These are phyloP conservation scores for Odocoileus virginianus DNA, from an alignment of 2,113 vertebrate genomes.

Conservation along the genomic window DNA sequence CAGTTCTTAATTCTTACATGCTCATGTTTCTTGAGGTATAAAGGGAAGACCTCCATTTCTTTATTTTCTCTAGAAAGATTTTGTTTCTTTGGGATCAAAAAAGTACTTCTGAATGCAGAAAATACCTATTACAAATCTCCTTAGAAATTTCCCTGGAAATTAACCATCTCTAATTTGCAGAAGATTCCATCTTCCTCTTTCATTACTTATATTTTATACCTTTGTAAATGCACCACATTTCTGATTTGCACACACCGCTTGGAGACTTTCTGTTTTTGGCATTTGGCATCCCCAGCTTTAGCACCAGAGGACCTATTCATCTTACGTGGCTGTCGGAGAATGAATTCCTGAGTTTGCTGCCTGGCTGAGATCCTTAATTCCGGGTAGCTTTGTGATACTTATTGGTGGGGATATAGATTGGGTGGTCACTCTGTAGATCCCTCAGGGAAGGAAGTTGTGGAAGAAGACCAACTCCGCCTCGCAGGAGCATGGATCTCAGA, in stretches of 20 bases:
- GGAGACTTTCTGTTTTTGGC: background rate
- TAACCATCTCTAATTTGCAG: background rate
- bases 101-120: background rate
- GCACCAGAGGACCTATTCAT: background rate
- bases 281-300: background rate
- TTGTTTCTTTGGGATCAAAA: background rate
- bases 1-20: background rate
- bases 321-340: background rate
- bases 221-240: background rate
- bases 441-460: background rate
- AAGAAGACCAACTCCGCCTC: background rate
- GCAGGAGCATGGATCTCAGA: background rate
- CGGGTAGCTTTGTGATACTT: background rate
- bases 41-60: background rate
- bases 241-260: background rate
- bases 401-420: background rate
- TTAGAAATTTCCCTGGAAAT: background rate
- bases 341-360: background rate
- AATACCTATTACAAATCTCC: background rate
- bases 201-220: background rate
- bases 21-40: background rate
- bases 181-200: background rate
- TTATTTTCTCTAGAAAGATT: constrained; percentile 22
- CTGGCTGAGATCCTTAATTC: background rate
- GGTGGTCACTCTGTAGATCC: background rate